A percentile compares a stretch with the other conserved stretches of the same genome.
phyloP scores from a whole-genome alignment of 2,113 vertebrate genomes.

The Hydrolagus affinis region DNA sequence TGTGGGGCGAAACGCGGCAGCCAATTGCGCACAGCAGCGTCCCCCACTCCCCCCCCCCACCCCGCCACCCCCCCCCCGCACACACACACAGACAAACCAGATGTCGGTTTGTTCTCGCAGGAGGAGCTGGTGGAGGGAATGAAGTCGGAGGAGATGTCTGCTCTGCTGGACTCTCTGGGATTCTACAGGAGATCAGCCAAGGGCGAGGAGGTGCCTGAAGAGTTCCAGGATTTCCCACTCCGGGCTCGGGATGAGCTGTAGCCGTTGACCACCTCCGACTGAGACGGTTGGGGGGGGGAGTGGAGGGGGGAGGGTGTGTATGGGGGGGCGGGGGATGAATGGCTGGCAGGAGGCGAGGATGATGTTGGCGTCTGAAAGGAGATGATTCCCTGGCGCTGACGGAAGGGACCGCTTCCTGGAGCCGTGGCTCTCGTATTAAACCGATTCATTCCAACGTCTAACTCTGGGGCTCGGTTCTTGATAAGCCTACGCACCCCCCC shows the following conservation, averaged over 20 bases:
- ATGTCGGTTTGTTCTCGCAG: too few species aligned
- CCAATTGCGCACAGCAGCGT: too few species aligned
- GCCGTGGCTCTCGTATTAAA: too few species aligned
- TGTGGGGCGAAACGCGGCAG: neutral
- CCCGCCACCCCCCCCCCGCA: neutral
- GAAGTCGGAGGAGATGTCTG: slow-evolving; percentile 60
- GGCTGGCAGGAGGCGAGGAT: neutral
- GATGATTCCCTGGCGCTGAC: neutral
- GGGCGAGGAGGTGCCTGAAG: slow-evolving; percentile 62
- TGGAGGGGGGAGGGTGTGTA: too few species aligned
- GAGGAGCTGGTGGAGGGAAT: slow-evolving; percentile 49
- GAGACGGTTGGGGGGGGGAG: too few species aligned
- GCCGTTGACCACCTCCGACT: too few species aligned
- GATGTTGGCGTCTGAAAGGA: slow-evolving; percentile 14
- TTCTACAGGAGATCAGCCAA: slow-evolving; percentile 65
- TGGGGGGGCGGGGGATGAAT: too few species aligned
- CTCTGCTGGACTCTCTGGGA: slow-evolving; percentile 59
- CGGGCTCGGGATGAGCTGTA: slow-evolving; percentile 58
- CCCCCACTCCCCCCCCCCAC: neutral
- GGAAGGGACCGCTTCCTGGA: slow-evolving; percentile 13
- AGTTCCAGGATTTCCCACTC: slow-evolving; percentile 59
- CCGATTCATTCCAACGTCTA: too few species aligned
- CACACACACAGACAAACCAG: too few species aligned
- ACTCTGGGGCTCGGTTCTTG: too few species aligned
- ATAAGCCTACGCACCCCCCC: neutral